phyloP scores from a whole-genome alignment of 2,113 vertebrate genomes.

The Okapia johnstoni region DNA sequence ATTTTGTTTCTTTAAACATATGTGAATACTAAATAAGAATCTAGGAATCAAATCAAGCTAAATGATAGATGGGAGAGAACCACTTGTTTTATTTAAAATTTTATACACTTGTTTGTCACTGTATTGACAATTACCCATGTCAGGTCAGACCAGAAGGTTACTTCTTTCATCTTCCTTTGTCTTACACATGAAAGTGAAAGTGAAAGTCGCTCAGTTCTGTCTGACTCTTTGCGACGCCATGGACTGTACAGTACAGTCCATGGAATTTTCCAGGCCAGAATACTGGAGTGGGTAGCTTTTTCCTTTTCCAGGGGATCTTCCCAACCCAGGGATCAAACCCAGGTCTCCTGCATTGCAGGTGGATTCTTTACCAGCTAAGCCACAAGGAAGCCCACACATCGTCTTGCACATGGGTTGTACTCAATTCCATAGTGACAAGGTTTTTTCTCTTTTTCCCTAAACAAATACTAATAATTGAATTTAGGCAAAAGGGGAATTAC shows the following conservation, averaged over 20 bases:
- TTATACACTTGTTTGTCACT: not conserved
- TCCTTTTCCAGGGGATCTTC: not conserved
- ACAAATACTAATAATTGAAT: not conserved
- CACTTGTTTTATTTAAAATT: not conserved
- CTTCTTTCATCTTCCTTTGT: not conserved
- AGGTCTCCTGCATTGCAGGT: not conserved
- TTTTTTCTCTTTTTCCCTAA: not conserved
- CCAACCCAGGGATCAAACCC: not conserved
- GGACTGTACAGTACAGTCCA: not conserved
- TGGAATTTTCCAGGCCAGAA: not conserved
- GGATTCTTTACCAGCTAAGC: not conserved
- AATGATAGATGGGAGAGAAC: not conserved
- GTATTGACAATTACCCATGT: not conserved
- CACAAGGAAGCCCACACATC: not conserved
- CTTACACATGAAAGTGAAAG: not conserved
- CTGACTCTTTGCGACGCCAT: not conserved
- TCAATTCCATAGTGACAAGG: not conserved
- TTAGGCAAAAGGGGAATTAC: not conserved
- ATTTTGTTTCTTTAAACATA: not conserved
- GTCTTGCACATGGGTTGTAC: not conserved
- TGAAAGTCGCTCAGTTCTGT: not conserved
- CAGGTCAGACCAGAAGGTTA: too few relatives aligned
- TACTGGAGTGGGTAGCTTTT: not conserved
- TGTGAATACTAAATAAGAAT: not conserved
- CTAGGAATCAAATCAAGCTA: not conserved